Evolutionary conservation across 2,113 vertebrate genomes (phyloP), one percentile per base, ranked within the genome.

Genomic region (Tragelaphus strepsiceros): DNA sequence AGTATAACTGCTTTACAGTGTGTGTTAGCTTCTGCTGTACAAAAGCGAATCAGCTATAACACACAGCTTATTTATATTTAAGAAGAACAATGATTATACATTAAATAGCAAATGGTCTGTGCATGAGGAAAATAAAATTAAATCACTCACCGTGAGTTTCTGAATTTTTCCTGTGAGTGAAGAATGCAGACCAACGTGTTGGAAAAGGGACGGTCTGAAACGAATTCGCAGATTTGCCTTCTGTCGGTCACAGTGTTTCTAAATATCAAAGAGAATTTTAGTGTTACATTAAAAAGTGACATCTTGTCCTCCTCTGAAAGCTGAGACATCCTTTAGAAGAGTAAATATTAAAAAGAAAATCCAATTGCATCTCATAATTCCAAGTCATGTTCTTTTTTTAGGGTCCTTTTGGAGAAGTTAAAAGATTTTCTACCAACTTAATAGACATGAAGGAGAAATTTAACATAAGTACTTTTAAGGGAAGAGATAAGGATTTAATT

Each of bases 181-280:
- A 15, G 99, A 99, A 97, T 99, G 99, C 74, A 99, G 99, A 30
- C 99, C 99, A 67, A 99, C 99, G 1, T 99, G 99, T 71, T 99
- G 99, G 98, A 99, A 99, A 82, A 99, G 99, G 11, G 99, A 99
- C n/a, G 99, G 99, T 83, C 99, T 99, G 98, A 99, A 99, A 43
- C 99, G 99, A 97, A 99, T 99, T 78, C 99, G 99, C 2, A 99
- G 99, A 97, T 99, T 99, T 80, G 99, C 99, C 98, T 99, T 99
- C 98, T 99, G 99, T 51, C 99, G 99, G 98, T 99, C 99, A 97
- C 99, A 99, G 98, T 99, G 99, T 99, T 99, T 99, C 99, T 99
- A 98, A 97, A 98, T 94, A 30, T 17, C 3, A 7, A 61, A 59
- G 81, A 43, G 61, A 43, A 83, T 0, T 2, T 96, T 95, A 98